These are phyloP conservation scores for Sinella curviseta DNA, from an alignment of 1,140 invertebrate species.

Conservation along the genomic window DNA sequence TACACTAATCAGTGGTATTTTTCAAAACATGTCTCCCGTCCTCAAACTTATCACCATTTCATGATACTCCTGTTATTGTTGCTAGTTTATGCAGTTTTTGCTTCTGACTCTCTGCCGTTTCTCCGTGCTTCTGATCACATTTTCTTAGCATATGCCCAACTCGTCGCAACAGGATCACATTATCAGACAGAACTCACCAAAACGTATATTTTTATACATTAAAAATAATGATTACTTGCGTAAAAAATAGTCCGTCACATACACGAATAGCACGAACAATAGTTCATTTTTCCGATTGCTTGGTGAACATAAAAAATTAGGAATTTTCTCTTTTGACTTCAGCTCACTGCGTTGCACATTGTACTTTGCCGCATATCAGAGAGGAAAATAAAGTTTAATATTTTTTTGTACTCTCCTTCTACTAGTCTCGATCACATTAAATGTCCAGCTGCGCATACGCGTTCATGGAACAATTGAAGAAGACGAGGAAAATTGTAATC, in stretches of 20 bases:
- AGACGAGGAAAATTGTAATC: background rate
- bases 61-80: background rate
- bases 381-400: background rate
- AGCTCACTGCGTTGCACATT: background rate
- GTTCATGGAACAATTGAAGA: slow-evolving; percentile 9
- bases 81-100: background rate
- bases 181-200: too few species aligned
- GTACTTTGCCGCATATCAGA: background rate
- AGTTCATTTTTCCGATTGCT: background rate
- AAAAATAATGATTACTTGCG: background rate
- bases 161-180: too few species aligned
- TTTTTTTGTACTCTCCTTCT: background rate
- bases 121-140: too few species aligned
- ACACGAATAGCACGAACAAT: background rate
- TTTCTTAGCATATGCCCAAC: too few species aligned
- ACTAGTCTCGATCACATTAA: slow-evolving; percentile 12
- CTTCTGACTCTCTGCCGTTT: too few species aligned
- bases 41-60: background rate
- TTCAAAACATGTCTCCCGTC: background rate
- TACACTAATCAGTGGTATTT: background rate
- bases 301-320: background rate
- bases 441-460: slow-evolving; percentile 10
- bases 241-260: background rate
- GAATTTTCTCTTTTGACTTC: background rate
- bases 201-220: background rate